These are phyloP conservation scores for Bombylius major DNA, from an alignment of 2,888 invertebrate species.

Conservation along the genomic window DNA sequence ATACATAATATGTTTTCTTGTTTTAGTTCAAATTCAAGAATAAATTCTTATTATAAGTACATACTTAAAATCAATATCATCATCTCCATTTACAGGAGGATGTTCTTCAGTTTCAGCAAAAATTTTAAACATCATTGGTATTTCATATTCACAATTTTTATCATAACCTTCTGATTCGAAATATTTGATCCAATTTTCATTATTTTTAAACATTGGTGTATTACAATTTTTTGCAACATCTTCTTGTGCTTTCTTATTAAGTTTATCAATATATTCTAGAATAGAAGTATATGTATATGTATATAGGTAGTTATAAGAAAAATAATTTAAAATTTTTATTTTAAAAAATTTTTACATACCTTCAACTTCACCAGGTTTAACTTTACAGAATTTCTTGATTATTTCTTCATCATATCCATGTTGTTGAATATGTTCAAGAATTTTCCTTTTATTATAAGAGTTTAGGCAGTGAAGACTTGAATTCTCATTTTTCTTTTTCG, in stretches of 20 bases:
- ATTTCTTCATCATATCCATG: not conserved
- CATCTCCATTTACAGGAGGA: not conserved
- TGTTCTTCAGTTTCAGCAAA: not conserved
- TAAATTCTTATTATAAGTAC: too few species aligned
- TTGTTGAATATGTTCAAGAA: not conserved
- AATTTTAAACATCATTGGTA: not conserved
- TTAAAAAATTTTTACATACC: not conserved
- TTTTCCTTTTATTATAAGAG: not conserved
- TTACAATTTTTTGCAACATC: constrained; percentile 23
- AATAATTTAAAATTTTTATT: not conserved
- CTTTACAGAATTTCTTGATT: not conserved
- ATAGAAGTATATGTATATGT: not conserved
- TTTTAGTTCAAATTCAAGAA: too few species aligned
- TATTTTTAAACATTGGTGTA: constrained; percentile 22
- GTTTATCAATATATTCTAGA: not conserved
- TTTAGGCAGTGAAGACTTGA: not conserved
- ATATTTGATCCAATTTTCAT: constrained; percentile 24
- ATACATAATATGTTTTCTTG: not conserved
- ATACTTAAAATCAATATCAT: not conserved
- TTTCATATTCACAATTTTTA: too few species aligned
- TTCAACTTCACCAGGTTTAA: not conserved
- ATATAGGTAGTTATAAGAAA: too few species aligned
- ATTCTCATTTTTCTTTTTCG: not conserved
- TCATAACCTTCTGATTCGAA: too few species aligned
- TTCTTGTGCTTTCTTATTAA: constrained; percentile 16